These are phyloP conservation scores for Sorex maritimensis DNA, from an alignment of 2,797 vertebrate species.

Conservation along the genomic window DNA sequence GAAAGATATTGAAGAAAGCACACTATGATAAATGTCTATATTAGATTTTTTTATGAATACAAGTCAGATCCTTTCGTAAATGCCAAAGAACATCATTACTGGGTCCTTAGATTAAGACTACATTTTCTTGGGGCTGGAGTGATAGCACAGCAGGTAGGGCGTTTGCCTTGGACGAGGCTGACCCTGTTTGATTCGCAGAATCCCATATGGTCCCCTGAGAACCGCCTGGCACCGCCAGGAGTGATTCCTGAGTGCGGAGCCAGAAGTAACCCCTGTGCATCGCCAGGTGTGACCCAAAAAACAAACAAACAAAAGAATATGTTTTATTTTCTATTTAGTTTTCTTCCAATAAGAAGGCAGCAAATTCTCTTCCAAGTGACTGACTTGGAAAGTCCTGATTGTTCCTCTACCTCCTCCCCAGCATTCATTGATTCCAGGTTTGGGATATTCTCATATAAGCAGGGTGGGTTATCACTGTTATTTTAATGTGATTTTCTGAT, in stretches of 20 bases:
- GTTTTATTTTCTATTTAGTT: not conserved
- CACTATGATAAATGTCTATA: not conserved
- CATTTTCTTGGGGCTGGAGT: too few species aligned
- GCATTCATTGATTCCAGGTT: not conserved
- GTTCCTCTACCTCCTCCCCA: not conserved
- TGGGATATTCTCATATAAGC: not conserved
- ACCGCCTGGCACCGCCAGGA: too few species aligned
- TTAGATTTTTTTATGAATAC: not conserved
- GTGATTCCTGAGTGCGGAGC: too few species aligned
- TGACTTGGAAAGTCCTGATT: not conserved
- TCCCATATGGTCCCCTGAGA: too few species aligned
- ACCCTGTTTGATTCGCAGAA: too few species aligned
- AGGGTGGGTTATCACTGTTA: not conserved
- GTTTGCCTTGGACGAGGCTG: too few species aligned
- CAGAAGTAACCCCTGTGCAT: too few species aligned
- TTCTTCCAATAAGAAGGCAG: not conserved
- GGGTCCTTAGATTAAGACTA: not conserved
- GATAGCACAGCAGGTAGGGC: too few species aligned
- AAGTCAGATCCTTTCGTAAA: not conserved
- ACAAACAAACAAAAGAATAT: not conserved
- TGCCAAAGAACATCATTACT: not conserved
- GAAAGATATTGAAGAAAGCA: too few species aligned
- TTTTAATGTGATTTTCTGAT: not conserved
- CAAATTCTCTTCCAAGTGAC: not conserved
- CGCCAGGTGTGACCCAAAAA: too few species aligned